Evolutionary conservation across 1,140 invertebrate species (phyloP).

Genomic region (Macrosteles quadrilineatus): DNA sequence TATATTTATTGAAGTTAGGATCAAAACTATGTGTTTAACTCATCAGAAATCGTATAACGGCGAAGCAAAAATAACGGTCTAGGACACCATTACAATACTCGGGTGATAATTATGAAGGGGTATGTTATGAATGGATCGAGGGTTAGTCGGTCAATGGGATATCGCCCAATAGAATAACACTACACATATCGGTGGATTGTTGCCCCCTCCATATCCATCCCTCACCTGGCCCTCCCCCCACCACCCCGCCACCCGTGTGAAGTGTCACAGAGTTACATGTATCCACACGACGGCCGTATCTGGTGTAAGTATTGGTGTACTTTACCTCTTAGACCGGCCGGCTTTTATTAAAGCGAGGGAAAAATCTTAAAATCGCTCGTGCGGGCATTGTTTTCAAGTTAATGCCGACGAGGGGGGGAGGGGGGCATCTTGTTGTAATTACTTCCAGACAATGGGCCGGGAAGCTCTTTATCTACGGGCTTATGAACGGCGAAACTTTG

Average conservation of each 20-base stretch:
- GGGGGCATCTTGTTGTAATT: conserved; percentile 4
- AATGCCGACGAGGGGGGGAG: neutral
- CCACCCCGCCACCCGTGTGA: neutral
- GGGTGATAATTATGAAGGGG: conserved; percentile 1
- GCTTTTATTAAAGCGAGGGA: neutral
- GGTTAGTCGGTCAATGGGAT: conserved; percentile 15
- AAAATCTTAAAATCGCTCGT: conserved; percentile 5
- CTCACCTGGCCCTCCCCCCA: neutral
- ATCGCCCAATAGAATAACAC: conserved; percentile 16
- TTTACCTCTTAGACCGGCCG: neutral
- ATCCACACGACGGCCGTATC: neutral
- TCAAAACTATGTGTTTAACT: too few species aligned
- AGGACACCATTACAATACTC: neutral
- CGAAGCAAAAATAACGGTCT: too few species aligned
- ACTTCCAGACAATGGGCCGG: conserved; percentile 7
- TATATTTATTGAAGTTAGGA: too few species aligned
- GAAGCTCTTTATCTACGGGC: conserved; percentile 13
- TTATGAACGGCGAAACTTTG: conserved; percentile 1
- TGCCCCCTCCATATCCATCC: neutral
- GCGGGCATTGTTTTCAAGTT: conserved; percentile 5
- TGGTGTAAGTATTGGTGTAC: neutral
- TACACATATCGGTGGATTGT: conserved; percentile 13
- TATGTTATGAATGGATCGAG: conserved; percentile 4
- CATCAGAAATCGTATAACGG: too few species aligned
- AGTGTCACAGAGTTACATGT: too few species aligned